Evolutionary conservation across 2,888 invertebrate genomes (phyloP).

Genomic region (Stenichneumon culpator): DNA sequence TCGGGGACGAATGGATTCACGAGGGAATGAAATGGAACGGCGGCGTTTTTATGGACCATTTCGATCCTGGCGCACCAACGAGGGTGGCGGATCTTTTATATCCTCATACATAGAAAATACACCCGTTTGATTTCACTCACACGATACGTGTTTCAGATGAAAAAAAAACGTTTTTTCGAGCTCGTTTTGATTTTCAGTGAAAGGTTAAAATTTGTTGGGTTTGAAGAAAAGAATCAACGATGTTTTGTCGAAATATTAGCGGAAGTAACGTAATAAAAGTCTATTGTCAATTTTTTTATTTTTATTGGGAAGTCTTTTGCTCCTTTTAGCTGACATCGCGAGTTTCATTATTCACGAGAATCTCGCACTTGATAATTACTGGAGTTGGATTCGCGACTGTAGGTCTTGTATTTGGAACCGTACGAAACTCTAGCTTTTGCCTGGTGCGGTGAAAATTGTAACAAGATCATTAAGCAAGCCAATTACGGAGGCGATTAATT

Average conservation of each 20-base stretch:
- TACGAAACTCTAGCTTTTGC: neutral
- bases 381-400: neutral
- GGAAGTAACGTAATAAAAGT: no score
- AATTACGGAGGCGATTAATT: neutral
- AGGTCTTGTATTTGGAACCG: neutral
- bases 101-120: neutral
- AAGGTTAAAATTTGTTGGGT: no score
- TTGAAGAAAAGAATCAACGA: no score
- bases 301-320: neutral
- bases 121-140: neutral
- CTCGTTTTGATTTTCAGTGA: no score
- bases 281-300: neutral
- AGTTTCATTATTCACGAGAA: neutral
- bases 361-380: neutral
- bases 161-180: no score
- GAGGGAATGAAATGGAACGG: neutral
- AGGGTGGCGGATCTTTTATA: neutral
- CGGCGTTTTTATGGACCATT: neutral
- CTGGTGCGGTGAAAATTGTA: neutral
- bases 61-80: neutral
- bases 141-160: no score
- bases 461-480: conserved; percentile 6
- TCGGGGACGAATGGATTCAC: neutral
- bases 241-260: neutral
- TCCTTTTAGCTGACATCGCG: neutral